A percentile compares a stretch with the other conserved stretches of the same genome.
Conservation (phyloP, 2,113 vertebrate genomes). For the Mesoclemmys tuberculata region DNA sequence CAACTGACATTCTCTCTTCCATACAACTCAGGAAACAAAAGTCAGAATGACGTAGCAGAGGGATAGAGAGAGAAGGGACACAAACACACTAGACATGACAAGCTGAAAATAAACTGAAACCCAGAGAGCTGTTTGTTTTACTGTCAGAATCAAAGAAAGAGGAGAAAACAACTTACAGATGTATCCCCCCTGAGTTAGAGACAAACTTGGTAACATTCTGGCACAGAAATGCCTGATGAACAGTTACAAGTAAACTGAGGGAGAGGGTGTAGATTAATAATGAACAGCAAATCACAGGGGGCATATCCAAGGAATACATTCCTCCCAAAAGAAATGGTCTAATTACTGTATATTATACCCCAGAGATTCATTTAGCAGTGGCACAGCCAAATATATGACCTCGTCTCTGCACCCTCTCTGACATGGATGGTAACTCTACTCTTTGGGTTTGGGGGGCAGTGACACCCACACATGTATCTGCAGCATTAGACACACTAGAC, state of each 20-base stretch:
- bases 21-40: conserved; percentile 2
- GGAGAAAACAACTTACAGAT: conserved; percentile 60
- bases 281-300: not conserved
- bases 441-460: fast-evolving
- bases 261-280: conserved; percentile 27
- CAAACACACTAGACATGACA: not conserved
- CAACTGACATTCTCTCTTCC: not conserved
- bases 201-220: conserved; percentile 21
- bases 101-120: conserved; percentile 1
- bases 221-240: conserved; percentile 6
- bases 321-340: not conserved
- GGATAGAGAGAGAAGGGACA: not conserved
- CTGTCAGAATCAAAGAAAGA: conserved; percentile 51
- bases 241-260: conserved; percentile 2
- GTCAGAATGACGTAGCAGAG: not conserved
- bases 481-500: not conserved
- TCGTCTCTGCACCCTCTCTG: not conserved
- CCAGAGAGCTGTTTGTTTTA: conserved; percentile 36
- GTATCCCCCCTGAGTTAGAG: conserved; percentile 8
- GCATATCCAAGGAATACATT: not conserved
- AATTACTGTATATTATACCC: not conserved
- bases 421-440: not conserved
- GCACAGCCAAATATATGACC: not conserved
- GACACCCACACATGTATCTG: not conserved
- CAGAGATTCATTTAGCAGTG: not conserved